phyloP scores from a whole-genome alignment of 2,797 vertebrate species.

The Xyrichtys novacula region DNA sequence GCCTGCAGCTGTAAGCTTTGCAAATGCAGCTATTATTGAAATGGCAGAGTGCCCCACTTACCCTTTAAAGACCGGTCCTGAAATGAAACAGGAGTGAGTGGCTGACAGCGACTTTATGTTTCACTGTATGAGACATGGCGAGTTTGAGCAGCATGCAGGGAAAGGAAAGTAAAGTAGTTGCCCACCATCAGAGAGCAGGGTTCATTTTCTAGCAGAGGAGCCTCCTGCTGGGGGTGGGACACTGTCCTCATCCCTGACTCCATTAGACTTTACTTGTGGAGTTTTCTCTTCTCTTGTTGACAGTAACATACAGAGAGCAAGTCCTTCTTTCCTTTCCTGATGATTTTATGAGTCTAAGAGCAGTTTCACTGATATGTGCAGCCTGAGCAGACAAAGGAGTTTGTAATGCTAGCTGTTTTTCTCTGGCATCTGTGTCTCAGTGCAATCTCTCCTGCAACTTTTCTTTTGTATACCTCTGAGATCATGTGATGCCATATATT shows the following conservation, averaged over 20 bases:
- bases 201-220: slow-evolving; percentile 23
- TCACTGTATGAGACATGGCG: slow-evolving; percentile 7
- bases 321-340: no score
- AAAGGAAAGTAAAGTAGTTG: slow-evolving; percentile 20
- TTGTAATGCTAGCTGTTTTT: neutral
- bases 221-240: neutral
- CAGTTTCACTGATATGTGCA: no score
- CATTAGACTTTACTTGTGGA: no score
- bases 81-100: slow-evolving; percentile 54
- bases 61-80: slow-evolving; percentile 44
- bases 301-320: no score
- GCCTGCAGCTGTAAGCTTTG: slow-evolving; percentile 59
- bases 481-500: neutral
- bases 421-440: neutral
- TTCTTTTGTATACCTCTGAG: neutral
- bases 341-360: no score
- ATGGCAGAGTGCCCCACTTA: slow-evolving; percentile 54
- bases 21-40: slow-evolving; percentile 64
- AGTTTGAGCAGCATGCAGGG: neutral
- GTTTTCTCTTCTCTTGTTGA: no score
- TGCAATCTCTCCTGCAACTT: neutral
- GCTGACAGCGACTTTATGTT: slow-evolving; percentile 34
- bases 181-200: slow-evolving; percentile 23
- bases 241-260: neutral
- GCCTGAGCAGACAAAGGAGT: no score